These are phyloP conservation scores for Cataglyphis altisquamis DNA, from an alignment of 2,888 invertebrate genomes.

Conservation along the genomic window DNA sequence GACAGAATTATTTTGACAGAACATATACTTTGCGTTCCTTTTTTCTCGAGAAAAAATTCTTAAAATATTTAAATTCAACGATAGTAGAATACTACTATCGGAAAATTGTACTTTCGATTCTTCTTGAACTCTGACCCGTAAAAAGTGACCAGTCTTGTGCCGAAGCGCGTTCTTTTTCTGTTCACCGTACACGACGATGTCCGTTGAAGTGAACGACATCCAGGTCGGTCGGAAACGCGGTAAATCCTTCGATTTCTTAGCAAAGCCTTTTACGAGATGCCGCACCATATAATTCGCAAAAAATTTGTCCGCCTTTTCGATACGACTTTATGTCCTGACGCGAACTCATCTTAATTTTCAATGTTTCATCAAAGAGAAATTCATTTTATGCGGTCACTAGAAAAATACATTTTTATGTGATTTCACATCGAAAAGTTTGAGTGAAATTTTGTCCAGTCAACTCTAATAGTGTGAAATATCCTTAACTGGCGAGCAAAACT, in stretches of 20 bases:
- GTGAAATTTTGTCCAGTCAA: conserved; percentile 46
- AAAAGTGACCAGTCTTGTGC: conserved; percentile 7
- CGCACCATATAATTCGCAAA: conserved; percentile 40
- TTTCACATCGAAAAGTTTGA: conserved; percentile 33
- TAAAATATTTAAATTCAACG: conserved; percentile 15
- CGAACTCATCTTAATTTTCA: not conserved
- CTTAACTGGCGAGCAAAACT: conserved; percentile 34
- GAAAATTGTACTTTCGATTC: conserved; percentile 29
- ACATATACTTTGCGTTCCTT: not conserved
- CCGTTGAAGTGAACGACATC: conserved; percentile 54
- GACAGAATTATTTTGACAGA: no score
- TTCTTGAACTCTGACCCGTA: conserved; percentile 8
- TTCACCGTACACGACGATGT: conserved; percentile 23
- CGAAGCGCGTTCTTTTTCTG: conserved; percentile 22
- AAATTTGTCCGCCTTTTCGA: conserved; percentile 29
- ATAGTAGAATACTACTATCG: not conserved
- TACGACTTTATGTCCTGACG: not conserved
- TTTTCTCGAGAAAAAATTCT: not conserved
- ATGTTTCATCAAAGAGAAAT: not conserved
- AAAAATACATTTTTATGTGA: conserved; percentile 12
- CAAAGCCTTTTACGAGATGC: conserved; percentile 42
- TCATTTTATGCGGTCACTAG: not conserved
- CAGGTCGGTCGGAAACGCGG: conserved; percentile 47
- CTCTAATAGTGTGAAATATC: conserved; percentile 41
- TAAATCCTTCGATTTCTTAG: conserved; percentile 64